These are phyloP conservation scores for Lonchura striata DNA, from an alignment of 2,113 vertebrate genomes.

Conservation along the genomic window DNA sequence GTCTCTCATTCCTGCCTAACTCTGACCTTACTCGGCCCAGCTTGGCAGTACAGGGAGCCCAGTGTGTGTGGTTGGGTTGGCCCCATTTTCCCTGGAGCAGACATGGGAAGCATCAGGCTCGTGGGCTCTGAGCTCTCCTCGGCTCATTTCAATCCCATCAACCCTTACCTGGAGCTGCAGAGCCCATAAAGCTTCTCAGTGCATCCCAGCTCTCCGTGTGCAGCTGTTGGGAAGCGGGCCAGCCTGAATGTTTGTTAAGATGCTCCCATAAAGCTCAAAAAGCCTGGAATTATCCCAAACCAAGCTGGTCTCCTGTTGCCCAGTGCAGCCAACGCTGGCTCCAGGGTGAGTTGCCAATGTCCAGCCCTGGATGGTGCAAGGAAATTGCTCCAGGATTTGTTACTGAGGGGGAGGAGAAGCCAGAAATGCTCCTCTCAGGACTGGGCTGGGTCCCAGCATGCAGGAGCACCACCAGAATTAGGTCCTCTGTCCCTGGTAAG, in stretches of 20 bases:
- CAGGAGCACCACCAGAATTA: neutral
- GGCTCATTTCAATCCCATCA: neutral
- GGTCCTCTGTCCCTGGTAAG: neutral
- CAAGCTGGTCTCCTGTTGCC: neutral
- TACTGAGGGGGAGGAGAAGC: neutral
- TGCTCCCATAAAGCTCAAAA: neutral
- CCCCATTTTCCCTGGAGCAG: neutral
- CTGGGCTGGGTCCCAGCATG: neutral
- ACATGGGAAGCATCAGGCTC: neutral
- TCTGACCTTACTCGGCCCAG: neutral
- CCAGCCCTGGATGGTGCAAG: neutral
- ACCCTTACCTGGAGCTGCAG: neutral
- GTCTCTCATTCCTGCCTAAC: constrained; percentile 13
- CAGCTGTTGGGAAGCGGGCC: neutral
- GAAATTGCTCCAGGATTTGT: neutral
- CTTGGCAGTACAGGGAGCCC: neutral
- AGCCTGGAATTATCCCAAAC: neutral
- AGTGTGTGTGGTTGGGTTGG: neutral
- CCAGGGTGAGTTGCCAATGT: neutral
- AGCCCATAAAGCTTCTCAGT: neutral
- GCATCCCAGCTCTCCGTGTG: neutral
- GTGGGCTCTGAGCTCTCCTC: neutral
- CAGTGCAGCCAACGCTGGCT: rapidly evolving
- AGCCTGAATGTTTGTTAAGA: neutral
- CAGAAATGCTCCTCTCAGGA: neutral